Evolutionary conservation across 1,140 invertebrate species (phyloP).

Genomic region (Atta texana): DNA sequence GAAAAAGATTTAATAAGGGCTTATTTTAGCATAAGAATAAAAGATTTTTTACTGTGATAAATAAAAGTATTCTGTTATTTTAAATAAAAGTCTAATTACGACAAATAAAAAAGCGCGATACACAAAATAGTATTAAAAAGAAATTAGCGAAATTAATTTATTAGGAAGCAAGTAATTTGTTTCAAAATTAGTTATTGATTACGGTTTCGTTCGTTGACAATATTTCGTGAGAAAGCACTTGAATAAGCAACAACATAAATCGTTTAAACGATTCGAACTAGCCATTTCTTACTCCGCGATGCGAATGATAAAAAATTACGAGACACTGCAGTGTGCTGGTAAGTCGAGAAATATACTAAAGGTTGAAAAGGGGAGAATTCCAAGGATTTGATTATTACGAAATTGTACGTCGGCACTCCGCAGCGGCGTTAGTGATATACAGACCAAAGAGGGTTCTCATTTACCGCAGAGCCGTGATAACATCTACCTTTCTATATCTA

Average conservation of each 20-base stretch:
- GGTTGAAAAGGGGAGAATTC: slow-evolving; percentile 49
- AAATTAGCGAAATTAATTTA: neutral
- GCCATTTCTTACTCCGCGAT: neutral
- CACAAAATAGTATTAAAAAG: slow-evolving; percentile 6
- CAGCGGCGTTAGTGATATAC: slow-evolving; percentile 70
- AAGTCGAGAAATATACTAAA: slow-evolving; percentile 19
- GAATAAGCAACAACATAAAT: neutral
- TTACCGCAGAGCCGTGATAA: slow-evolving; percentile 83
- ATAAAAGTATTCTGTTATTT: neutral
- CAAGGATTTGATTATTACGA: slow-evolving; percentile 79
- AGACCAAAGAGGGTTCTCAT: slow-evolving; percentile 79
- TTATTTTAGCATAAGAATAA: too few species aligned
- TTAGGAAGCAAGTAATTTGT: neutral
- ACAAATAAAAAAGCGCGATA: neutral
- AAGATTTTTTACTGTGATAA: too few species aligned
- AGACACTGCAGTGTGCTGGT: slow-evolving; percentile 4
- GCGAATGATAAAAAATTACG: neutral
- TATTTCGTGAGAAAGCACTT: neutral
- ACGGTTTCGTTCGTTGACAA: neutral
- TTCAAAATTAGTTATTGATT: neutral
- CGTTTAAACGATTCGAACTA: neutral
- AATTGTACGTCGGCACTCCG: slow-evolving; percentile 70
- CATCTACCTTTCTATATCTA: slow-evolving; percentile 69
- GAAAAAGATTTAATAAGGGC: too few species aligned
- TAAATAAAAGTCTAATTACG: neutral